These are phyloP conservation scores for Triplophysa siluroides DNA, from an alignment of 2,113 vertebrate species.

Conservation along the genomic window DNA sequence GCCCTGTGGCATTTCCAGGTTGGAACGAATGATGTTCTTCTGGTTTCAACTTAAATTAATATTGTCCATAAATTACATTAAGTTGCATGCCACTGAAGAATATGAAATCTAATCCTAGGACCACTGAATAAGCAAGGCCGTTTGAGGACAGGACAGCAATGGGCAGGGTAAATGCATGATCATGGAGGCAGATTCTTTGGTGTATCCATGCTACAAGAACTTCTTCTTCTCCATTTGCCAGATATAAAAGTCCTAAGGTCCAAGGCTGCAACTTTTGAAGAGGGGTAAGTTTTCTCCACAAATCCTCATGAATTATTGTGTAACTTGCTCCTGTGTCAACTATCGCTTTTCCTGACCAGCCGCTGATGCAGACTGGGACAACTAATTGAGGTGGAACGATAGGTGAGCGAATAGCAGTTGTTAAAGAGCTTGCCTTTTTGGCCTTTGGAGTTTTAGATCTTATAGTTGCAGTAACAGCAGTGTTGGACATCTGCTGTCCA, in stretches of 20 bases:
- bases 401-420: neutral
- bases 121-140: neutral
- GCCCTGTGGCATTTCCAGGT: neutral
- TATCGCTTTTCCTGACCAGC: neutral
- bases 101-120: neutral
- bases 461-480: neutral
- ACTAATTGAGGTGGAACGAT: neutral
- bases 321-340: neutral
- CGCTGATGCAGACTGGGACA: neutral
- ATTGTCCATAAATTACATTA: neutral
- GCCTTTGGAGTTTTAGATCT: neutral
- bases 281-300: neutral
- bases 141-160: neutral
- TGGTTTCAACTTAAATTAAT: neutral
- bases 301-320: neutral
- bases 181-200: neutral
- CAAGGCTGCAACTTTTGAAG: neutral
- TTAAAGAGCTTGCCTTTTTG: too few species aligned
- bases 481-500: neutral
- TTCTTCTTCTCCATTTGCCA: neutral
- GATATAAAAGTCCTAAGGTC: neutral
- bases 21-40: neutral
- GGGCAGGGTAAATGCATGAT: neutral
- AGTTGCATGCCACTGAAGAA: conserved; percentile 2
- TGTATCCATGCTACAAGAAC: neutral